phyloP scores from a whole-genome alignment of 2,113 vertebrate genomes.

The Channa argus region DNA sequence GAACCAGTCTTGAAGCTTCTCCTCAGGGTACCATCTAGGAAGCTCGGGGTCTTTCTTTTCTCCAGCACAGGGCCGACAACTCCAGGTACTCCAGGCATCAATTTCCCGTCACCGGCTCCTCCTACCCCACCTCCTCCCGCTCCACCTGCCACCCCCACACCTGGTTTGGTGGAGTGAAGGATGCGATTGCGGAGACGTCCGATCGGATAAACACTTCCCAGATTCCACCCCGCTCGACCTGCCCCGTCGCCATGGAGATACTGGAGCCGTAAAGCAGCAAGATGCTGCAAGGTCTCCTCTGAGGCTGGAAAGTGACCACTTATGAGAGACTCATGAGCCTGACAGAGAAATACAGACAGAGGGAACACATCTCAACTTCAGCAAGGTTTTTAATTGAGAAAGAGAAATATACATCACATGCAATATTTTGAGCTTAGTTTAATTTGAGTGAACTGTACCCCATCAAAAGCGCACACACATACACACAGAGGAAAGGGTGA shows the following conservation, averaged over 20 bases:
- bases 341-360: constrained; percentile 5
- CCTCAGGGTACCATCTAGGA: constrained; percentile 90
- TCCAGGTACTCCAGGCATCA: constrained; percentile 58
- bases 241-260: constrained; percentile 90
- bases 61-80: constrained; percentile 73
- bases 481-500: too few relatives aligned
- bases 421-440: too few relatives aligned
- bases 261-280: constrained; percentile 90
- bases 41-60: constrained; percentile 88
- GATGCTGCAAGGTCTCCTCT: constrained; percentile 91
- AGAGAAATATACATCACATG: too few relatives aligned
- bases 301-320: constrained; percentile 92
- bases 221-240: constrained; percentile 87
- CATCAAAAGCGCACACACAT: too few relatives aligned
- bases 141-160: constrained; percentile 59
- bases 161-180: constrained; percentile 89
- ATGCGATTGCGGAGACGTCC: constrained; percentile 91
- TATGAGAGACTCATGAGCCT: constrained; percentile 94
- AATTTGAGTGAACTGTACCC: too few relatives aligned
- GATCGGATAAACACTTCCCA: constrained; percentile 90
- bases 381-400: background rate
- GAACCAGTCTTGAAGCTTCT: constrained; percentile 92
- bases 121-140: constrained; percentile 76
- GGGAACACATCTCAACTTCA: background rate
- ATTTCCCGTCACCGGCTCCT: constrained; percentile 72